phyloP scores from a whole-genome alignment of 2,797 vertebrate species.

The Myoxocephalus aenaeus region DNA sequence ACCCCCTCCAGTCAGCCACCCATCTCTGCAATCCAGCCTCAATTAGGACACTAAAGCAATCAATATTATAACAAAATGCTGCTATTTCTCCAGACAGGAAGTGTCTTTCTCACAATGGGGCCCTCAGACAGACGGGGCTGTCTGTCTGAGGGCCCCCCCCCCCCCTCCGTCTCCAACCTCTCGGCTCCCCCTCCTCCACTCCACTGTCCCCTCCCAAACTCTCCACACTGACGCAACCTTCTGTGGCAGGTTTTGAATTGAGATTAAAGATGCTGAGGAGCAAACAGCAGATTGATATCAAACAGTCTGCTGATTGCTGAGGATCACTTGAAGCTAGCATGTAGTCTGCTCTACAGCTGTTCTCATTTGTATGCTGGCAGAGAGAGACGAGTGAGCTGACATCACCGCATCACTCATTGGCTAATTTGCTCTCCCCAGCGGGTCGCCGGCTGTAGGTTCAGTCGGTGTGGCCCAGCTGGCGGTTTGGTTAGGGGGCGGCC shows the following conservation, averaged over 20 bases:
- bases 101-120: constrained; percentile 48
- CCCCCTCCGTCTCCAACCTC: constrained; percentile 13
- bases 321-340: constrained; percentile 44
- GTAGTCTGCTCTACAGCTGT: constrained; percentile 57
- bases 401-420: constrained; percentile 36
- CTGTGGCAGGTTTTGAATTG: constrained; percentile 14
- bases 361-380: constrained; percentile 55
- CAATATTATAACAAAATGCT: constrained; percentile 70
- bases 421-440: constrained; percentile 36
- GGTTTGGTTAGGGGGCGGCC: neutral
- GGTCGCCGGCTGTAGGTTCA: constrained; percentile 22
- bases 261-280: constrained; percentile 29
- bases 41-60: constrained; percentile 74
- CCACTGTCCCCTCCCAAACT: neutral
- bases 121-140: constrained; percentile 47
- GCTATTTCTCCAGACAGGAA: constrained; percentile 69
- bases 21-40: constrained; percentile 52
- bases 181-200: constrained; percentile 10
- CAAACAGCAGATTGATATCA: constrained; percentile 40
- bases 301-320: constrained; percentile 44
- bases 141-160: no score
- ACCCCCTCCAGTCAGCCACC: constrained; percentile 31
- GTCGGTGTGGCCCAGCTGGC: constrained; percentile 48
- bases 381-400: neutral
- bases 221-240: neutral